Evolutionary conservation across 2,797 vertebrate species (phyloP), one percentile per base, ranked within the genome.

Genomic region (Netta rufina): DNA sequence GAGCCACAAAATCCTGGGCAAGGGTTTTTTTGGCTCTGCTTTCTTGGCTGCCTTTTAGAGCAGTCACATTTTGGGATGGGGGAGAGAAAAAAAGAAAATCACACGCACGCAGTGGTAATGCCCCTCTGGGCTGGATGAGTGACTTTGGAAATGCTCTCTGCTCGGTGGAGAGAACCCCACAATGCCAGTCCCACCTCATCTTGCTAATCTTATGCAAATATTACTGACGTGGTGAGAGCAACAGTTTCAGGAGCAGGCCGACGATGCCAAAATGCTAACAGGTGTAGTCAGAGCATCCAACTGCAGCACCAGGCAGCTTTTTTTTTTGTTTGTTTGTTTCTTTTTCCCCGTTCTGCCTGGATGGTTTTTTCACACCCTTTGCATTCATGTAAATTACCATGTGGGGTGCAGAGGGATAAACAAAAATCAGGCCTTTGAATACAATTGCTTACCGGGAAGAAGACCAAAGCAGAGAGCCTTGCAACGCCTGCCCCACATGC

Each of bases 61-160:
- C n/a, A 45, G 18, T 33, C 32, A n/a, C 28, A 4, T 66, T 90
- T 76, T 24, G 36, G 24, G 39, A 30, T 12, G 49, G 49, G 49
- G 12, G 22, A 13, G 13, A 11, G 0, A 41, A 22, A 16, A 5
- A 27, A 27, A 41, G 8, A 39, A 71, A 69, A 73, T 32, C 5
- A 62, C 7, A 24, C 14, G 10, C 0, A 1, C 4, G 3, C 60
- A 69, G 45, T n/a, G 39, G 39, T 18, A 57, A 32, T 17, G 27
- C 43, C 6, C n/a, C 54, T 89, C 43, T 45, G 43, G 43, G 43
- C 43, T 45, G 43, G 43, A 19, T 45, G 18, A 45, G 43, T 0
- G 9, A 45, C 43, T 45, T 33, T 82, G 60, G 67, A 76, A 87
- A 66, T 1, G 1, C 17, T 66, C 7, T 57, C 45, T 79, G 32